phyloP scores from a whole-genome alignment of 1,140 invertebrate species.

The Achroia grisella region DNA sequence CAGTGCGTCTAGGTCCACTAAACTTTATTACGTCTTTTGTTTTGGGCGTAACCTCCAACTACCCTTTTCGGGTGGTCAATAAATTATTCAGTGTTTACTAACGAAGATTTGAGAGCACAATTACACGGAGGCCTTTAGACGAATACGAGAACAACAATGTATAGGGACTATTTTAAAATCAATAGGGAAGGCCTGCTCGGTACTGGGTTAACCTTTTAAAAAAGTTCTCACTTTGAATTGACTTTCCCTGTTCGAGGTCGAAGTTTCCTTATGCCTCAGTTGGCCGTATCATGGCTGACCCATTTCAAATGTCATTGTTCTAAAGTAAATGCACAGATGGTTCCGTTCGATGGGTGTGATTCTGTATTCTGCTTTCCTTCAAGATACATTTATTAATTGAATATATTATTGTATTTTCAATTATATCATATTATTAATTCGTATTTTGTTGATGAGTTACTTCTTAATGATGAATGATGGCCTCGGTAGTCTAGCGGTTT shows the following conservation, averaged over 20 bases:
- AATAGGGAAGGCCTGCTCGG: conserved; percentile 12
- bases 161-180: conserved; percentile 17
- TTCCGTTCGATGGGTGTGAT: no score
- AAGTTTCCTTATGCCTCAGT: conserved; percentile 20
- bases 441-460: no score
- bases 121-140: conserved; percentile 7
- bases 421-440: no score
- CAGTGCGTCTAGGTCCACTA: conserved; percentile 12
- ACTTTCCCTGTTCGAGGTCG: conserved; percentile 27
- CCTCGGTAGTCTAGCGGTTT: no score
- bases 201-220: conserved; percentile 19
- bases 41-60: conserved; percentile 1
- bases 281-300: conserved; percentile 17
- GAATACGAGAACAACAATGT: conserved; percentile 17
- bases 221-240: conserved; percentile 29
- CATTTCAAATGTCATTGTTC: conserved; percentile 12
- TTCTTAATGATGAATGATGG: no score
- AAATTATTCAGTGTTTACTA: conserved; percentile 2
- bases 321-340: neutral
- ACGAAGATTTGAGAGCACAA: conserved; percentile 5
- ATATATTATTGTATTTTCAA: no score
- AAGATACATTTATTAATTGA: no score
- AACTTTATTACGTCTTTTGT: conserved; percentile 25
- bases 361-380: no score
- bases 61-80: conserved; percentile 1